phyloP scores from a whole-genome alignment of 2,888 invertebrate species.

The Hirtodrosophila duncani region DNA sequence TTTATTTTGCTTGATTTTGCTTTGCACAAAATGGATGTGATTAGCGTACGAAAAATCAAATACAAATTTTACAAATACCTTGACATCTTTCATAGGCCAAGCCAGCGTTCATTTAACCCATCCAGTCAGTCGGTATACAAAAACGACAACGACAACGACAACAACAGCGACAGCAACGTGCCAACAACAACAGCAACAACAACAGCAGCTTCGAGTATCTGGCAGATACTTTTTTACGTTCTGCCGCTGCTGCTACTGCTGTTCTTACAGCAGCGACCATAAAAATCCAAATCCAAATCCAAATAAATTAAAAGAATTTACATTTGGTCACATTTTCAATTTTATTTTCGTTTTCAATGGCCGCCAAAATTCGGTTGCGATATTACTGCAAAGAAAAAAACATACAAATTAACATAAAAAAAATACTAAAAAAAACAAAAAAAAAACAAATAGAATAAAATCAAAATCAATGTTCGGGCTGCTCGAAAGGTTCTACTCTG shows the following conservation, averaged over 20 bases:
- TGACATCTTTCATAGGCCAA: slow-evolving; percentile 73
- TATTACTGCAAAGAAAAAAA: too few relatives aligned
- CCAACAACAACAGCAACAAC: slow-evolving; percentile 3
- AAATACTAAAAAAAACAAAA: too few relatives aligned
- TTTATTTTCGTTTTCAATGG: slow-evolving; percentile 51
- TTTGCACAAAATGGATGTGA: slow-evolving; percentile 36
- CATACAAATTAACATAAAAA: too few relatives aligned
- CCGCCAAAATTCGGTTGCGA: too few relatives aligned
- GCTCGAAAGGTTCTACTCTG: too few relatives aligned
- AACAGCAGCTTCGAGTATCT: slow-evolving; percentile 29
- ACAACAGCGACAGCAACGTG: slow-evolving; percentile 13
- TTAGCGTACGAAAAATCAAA: slow-evolving; percentile 50
- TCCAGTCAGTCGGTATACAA: slow-evolving; percentile 24
- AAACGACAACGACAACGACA: slow-evolving; percentile 6
- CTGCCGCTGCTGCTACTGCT: too few relatives aligned
- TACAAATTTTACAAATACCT: slow-evolving; percentile 59
- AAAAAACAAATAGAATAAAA: too few relatives aligned
- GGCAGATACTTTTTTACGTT: slow-evolving; percentile 19
- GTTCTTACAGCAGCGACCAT: slow-evolving; percentile 9
- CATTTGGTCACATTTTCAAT: slow-evolving; percentile 55
- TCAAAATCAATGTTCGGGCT: too few relatives aligned
- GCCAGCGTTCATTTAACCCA: slow-evolving; percentile 71
- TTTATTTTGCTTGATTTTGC: slow-evolving; percentile 1
- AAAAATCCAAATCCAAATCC: slow-evolving; percentile 2
- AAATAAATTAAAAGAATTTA: slow-evolving; percentile 48